phyloP scores from a whole-genome alignment of 1,140 invertebrate genomes.

The Cyclina sinensis region DNA sequence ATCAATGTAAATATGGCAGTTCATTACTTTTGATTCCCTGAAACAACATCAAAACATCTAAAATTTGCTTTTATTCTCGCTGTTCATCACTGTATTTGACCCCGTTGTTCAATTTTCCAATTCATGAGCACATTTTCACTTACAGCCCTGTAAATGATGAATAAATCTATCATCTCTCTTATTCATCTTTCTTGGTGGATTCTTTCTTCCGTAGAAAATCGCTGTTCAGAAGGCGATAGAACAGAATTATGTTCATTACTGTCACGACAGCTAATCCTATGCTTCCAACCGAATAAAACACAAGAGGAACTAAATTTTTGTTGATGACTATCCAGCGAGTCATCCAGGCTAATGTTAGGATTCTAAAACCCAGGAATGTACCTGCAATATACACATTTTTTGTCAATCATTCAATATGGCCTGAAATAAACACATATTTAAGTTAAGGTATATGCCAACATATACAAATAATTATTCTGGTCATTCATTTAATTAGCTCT shows the following conservation, averaged over 20 bases:
- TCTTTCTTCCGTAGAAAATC: slow-evolving; percentile 83
- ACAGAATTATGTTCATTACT: slow-evolving; percentile 87
- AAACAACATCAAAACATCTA: too few relatives aligned
- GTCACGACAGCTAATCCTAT: slow-evolving; percentile 85
- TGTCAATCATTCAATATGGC: neutral
- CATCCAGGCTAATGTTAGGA: slow-evolving; percentile 88
- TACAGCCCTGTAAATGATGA: too few relatives aligned
- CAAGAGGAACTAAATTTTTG: slow-evolving; percentile 84
- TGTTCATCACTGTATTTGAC: too few relatives aligned
- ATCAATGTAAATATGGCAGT: too few relatives aligned
- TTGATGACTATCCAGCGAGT: slow-evolving; percentile 88
- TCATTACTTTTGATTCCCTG: too few relatives aligned
- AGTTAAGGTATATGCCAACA: too few relatives aligned
- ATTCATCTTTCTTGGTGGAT: slow-evolving; percentile 51
- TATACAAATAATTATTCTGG: too few relatives aligned
- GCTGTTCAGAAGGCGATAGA: slow-evolving; percentile 85
- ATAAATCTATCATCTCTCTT: too few relatives aligned
- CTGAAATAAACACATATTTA: neutral
- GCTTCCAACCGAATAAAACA: slow-evolving; percentile 85
- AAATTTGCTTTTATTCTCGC: too few relatives aligned
- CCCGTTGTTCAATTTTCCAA: too few relatives aligned
- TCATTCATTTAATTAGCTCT: too few relatives aligned
- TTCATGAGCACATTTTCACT: too few relatives aligned
- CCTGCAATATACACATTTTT: slow-evolving; percentile 71
- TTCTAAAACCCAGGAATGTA: slow-evolving; percentile 88